Evolutionary conservation across 1,140 invertebrate species (phyloP).

Genomic region (Reticulitermes speratus): DNA sequence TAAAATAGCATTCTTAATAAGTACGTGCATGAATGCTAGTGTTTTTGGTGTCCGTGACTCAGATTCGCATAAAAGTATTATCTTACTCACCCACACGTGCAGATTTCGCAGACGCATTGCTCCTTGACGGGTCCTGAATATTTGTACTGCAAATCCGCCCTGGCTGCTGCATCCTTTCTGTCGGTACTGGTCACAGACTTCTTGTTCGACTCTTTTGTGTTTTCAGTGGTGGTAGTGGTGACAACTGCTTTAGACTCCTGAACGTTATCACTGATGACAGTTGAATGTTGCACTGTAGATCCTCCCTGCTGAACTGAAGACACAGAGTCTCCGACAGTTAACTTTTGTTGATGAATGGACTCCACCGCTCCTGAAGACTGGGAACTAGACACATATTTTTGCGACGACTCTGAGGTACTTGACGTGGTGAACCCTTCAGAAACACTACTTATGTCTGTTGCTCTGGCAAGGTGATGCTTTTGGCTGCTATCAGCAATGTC

Average conservation of each 20-base stretch:
- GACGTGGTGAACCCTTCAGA: background rate
- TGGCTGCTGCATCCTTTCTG: background rate
- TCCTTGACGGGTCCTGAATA: constrained; percentile 58
- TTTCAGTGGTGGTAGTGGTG: background rate
- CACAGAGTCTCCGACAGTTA: background rate
- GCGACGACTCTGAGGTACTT: background rate
- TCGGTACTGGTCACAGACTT: constrained; percentile 11
- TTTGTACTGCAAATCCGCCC: background rate
- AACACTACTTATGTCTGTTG: background rate
- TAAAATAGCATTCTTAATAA: too few relatives aligned
- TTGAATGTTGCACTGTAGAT: background rate
- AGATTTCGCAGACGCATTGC: constrained; percentile 86
- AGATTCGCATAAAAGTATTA: too few relatives aligned
- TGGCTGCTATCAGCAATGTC: background rate
- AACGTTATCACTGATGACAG: background rate
- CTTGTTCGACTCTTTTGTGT: background rate
- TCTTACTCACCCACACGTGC: constrained; percentile 83
- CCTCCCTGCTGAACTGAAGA: background rate
- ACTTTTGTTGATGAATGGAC: background rate
- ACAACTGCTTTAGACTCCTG: background rate
- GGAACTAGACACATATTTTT: background rate
- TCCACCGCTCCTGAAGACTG: background rate
- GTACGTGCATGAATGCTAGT: too few relatives aligned
- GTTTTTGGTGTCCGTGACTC: too few relatives aligned
- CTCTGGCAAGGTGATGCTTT: background rate